Conservation (phyloP, 2,888 invertebrate species). For the Cerastis leucographa region DNA sequence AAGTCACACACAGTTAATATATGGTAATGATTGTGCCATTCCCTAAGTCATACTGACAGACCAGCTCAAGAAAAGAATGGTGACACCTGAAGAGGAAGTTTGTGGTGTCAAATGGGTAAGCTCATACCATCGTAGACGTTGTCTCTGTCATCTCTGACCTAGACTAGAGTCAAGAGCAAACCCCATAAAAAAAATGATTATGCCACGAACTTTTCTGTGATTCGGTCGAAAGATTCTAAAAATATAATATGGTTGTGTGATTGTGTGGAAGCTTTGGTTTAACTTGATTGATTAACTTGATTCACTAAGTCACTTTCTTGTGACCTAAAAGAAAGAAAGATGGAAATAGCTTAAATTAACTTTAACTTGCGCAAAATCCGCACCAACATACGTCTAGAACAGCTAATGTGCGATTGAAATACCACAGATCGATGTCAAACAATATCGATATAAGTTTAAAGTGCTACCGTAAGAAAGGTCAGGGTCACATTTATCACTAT, state of each 20-base stretch:
- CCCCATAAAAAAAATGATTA: too few relatives aligned
- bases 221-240: background rate
- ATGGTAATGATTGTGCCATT: background rate
- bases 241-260: background rate
- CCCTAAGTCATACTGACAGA: background rate
- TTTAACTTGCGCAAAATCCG: background rate
- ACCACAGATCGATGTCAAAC: constrained; percentile 13
- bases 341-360: background rate
- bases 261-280: background rate
- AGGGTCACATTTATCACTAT: background rate
- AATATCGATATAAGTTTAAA: background rate
- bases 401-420: background rate
- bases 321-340: background rate
- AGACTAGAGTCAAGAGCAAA: too few relatives aligned
- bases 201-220: background rate
- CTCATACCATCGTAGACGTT: too few relatives aligned
- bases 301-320: too few relatives aligned
- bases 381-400: background rate
- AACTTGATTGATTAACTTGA: too few relatives aligned
- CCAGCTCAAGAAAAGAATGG: background rate
- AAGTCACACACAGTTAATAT: background rate
- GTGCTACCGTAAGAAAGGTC: constrained; percentile 9
- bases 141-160: too few relatives aligned
- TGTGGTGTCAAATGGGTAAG: background rate
- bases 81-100: background rate